Evolutionary conservation across 2,888 invertebrate genomes (phyloP), one percentile per base, ranked within the genome.

Genomic region (Biston betularia): DNA sequence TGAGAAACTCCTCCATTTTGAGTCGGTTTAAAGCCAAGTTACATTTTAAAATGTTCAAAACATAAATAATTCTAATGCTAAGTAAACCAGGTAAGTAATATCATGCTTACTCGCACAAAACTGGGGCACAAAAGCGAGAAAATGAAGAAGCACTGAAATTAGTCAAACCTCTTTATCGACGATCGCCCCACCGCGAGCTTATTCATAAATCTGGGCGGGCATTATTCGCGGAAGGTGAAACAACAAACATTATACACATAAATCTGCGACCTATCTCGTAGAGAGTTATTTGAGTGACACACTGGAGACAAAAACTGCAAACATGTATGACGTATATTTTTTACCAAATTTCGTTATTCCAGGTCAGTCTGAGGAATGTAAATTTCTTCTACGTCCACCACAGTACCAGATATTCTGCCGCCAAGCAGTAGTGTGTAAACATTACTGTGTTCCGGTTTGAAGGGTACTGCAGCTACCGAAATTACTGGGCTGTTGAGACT

Each of bases 221-320:
- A 89, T 92, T 91, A 92, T 92, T 91, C 90, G 87, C 81, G 87
- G 84, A 87, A 92, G 92, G 92, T 93, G 92, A 92, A 90, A 92
- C 90, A 93, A 91, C 92, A 92, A 92, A 93, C 92, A 92, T 93
- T 92, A 88, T 92, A 84, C 85, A 90, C 91, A 93, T 93, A 93
- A 93, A 93, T 93, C 93, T 93, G 88, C 81, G 86, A 91, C 90
- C 89, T 92, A 93, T 92, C 92, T 91, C 83, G 84, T 87, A 79
- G 82, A 85, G 88, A 87, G 88, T 85, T 89, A 88, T 85, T 82
- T 75, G 67, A 63, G 11, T 45, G 65, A 80, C 77, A 80, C 76
- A 89, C 81, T 24, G 83, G 0, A 33, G 0, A 1, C 2, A 1
- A 65, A 73, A 55, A 75, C 55, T 14, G 67, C 24, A 24, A 73